These are phyloP conservation scores for Esox lucius DNA, from an alignment of 2,797 vertebrate genomes.

Conservation along the genomic window DNA sequence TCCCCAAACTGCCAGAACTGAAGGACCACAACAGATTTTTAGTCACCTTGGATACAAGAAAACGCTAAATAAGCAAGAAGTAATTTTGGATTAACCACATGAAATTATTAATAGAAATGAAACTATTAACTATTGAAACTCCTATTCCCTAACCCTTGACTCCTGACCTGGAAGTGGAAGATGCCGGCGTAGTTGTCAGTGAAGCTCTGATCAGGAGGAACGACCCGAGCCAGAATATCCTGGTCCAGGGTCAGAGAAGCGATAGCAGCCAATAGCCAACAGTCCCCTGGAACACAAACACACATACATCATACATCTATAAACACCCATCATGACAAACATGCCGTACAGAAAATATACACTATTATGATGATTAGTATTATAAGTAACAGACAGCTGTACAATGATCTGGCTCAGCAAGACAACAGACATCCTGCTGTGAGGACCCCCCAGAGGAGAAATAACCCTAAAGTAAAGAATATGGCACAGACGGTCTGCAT, in stretches of 20 bases:
- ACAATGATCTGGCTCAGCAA: too few species aligned
- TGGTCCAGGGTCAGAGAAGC: constrained; percentile 78
- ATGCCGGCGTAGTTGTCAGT: constrained; percentile 73
- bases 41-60: neutral
- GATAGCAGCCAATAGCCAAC: constrained; percentile 81
- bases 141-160: neutral
- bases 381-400: too few species aligned
- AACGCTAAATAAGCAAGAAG: neutral
- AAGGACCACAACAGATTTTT: neutral
- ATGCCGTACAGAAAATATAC: neutral
- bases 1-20: constrained; percentile 91
- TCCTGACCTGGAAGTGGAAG: constrained; percentile 76
- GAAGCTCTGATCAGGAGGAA: constrained; percentile 73
- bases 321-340: neutral
- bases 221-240: constrained; percentile 69
- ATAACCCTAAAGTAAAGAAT: too few species aligned
- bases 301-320: neutral
- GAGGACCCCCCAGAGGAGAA: too few species aligned
- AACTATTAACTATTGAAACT: neutral
- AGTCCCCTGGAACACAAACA: constrained; percentile 69
- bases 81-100: neutral
- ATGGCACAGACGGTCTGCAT: too few species aligned
- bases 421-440: too few species aligned
- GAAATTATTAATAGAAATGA: neutral
- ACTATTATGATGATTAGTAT: too few species aligned